Evolutionary conservation across 2,113 vertebrate species (phyloP), one percentile per base, ranked within the genome.

Genomic region (Nothocercus nigrocapillus): DNA sequence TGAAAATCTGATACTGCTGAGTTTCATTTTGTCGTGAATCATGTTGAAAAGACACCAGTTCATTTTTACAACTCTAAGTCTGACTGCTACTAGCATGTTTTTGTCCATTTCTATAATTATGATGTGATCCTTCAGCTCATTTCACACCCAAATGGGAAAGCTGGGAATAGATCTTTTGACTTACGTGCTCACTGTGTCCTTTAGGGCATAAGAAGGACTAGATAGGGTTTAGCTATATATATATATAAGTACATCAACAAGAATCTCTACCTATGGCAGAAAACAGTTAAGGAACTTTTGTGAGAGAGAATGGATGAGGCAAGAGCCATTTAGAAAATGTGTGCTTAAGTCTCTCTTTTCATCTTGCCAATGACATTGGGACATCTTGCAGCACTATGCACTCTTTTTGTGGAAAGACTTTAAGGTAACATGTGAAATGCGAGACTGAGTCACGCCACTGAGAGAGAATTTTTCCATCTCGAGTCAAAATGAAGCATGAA

Each of bases 401-500:
- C 20, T 15, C 68, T 89, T 81, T 70, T 64, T 13, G 34, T 11
- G 27, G 56, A 3, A 14, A 81, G 93, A 68, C 7, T 30, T 18
- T 40, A 88, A 91, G 36, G 56, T 20, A 54, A 19, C 38, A 32
- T 9, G 22, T 42, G 53, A 94, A 90, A 88, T 27, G 6, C 16
- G 83, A 92, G 69, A 51, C 56, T 64, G 28, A 17, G 25, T 86
- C 88, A 69, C 77, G 86, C 64, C 14, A 75, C 11, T 89, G 66
- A 84, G 84, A 86, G 3, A 6, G 61, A 89, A 86, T 89, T 90
- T 90, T 92, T 94, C 91, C 82, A 93, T 92, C 56, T 92, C 66
- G 73, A 87, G 38, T 89, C 88, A 84, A 89, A 90, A 86, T 73
- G 86, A 94, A 96, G 84, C 25, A 44, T 53, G 84, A 96, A 76